Base-by-base conservation (phyloP, 1,140 invertebrate species). In the Leptinotarsa undecemlineata region DNA sequence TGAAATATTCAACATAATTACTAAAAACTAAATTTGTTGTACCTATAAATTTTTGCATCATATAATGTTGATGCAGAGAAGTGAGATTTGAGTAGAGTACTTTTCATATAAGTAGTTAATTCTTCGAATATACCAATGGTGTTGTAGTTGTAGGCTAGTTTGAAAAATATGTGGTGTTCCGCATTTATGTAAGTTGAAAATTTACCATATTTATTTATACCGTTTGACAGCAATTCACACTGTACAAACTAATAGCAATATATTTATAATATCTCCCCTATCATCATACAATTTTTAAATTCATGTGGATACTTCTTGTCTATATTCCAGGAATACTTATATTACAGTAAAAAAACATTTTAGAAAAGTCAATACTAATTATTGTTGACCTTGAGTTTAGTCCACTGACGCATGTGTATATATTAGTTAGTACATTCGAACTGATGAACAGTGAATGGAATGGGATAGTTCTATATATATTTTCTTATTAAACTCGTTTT, bases 81-180 rank as follows among this genome's bases (percentile, higher is more conserved):
- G 71, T 72, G 71, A 72, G 71, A 72, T 72, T 72, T 64, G 63
- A 66, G 71, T 72, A 72, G 71, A 48, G 48, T 72, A 72, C 71
- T 62, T 72, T 72, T 72, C 71, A 51, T 72, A 72, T 64, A 64
- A 72, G 71, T 72, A 72, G 71, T 64, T 72, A 66, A 57, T 48
- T 72, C 71, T 72, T 62, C 63, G 61, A 64, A 72, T 72, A 72
- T 76, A 68, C 51, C 63, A 61, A 76, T 76, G 73, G 76, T 79
- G 79, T 81, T 77, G 75, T 80, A 79, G 76, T 72, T 19, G 77
- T 80, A 79, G 77, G 75, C 73, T 81, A 76, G 76, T 81, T 76
- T 74, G 71, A 68, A 75, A 74, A 76, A 74, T 78, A 79, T 76
- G 74, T 78, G 75, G 77, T 76, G 74, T 73, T 79, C 71, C 64